Base-by-base conservation (phyloP, 1,140 invertebrate species). In the Parapsyche elsis region DNA sequence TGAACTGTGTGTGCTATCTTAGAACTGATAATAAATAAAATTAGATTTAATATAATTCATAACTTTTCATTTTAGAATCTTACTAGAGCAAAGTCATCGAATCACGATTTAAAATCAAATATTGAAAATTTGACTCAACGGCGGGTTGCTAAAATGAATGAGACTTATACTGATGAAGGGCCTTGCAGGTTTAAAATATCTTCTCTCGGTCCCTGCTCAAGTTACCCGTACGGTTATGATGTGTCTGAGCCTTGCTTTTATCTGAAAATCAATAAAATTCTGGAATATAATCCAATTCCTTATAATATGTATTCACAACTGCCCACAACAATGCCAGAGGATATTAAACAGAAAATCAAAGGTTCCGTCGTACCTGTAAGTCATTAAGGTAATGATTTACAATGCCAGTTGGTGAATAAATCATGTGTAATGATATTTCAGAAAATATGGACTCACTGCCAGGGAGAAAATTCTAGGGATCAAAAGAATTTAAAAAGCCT, bases 391-490 rank as follows among this genome's bases (percentile, higher is more conserved):
- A 19, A 2, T 7, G 1, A 16, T 2, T 16, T 16, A 59, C 14
- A 16, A 59, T 59, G 10, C 1, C 5, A 4, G 1, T 59, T 16
- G 14, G 10, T 59, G 53, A 59, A 59, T 59, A 10, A 16, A 5
- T 59, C 10, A 59, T 59, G 10, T 59, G 5, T 21, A 7, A 24
- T 4, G 7, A 67, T 67, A 26, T 26, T 16, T 74, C 16, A 74
- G 82, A 89, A 86, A 79, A 85, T 92, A 16, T 91, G 90, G 88
- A 84, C 91, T 24, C 86, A 86, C 9, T 92, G 91, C 81, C 87
- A 91, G 83, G 91, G 91, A 64, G 89, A 91, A 87, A 89, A 88
- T 81, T 86, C 89, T 16, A 88, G 89, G 19, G 91, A 92, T 84
- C 85, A 86, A 79, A 91, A 92, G 81, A 90, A 91, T 82, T 88